These are phyloP conservation scores for Folsomia manolachei DNA, from an alignment of 2,888 invertebrate species.

Conservation along the genomic window DNA sequence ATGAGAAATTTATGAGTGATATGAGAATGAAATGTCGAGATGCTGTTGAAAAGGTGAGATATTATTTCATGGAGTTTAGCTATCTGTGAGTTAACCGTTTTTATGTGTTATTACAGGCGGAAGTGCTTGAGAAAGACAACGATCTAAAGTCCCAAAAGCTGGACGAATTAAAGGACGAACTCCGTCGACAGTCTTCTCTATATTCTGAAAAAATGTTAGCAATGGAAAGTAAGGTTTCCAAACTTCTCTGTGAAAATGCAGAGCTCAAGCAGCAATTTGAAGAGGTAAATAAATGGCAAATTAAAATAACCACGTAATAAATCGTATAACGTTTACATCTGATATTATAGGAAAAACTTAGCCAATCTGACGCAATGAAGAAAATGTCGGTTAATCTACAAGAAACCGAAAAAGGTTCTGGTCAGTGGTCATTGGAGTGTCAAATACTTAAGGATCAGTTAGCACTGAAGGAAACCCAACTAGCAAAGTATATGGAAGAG, in stretches of 20 bases:
- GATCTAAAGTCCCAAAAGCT: constrained; percentile 25
- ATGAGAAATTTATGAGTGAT: constrained; percentile 33
- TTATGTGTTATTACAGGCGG: constrained; percentile 26
- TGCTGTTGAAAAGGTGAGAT: constrained; percentile 35
- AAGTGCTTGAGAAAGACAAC: constrained; percentile 28
- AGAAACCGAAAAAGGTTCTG: constrained; percentile 43
- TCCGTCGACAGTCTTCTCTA: constrained; percentile 21
- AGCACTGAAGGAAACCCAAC: constrained; percentile 34
- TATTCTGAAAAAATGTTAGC: constrained; percentile 18
- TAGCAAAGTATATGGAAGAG: constrained; percentile 39
- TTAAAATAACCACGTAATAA: background rate
- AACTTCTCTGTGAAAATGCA: constrained; percentile 32
- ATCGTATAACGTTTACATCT: background rate
- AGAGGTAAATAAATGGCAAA: constrained; percentile 25
- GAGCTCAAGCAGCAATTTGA: constrained; percentile 35
- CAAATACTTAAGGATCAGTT: constrained; percentile 43
- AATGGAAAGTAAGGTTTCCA: constrained; percentile 27
- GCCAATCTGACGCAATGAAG: constrained; percentile 28
- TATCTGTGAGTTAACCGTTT: too few relatives aligned
- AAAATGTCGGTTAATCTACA: constrained; percentile 36
- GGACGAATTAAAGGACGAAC: constrained; percentile 23
- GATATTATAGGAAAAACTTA: constrained; percentile 26
- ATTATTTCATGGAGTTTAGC: too few relatives aligned
- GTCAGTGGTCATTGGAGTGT: constrained; percentile 47
- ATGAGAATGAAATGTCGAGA: constrained; percentile 27